A percentile compares a stretch with the other conserved stretches of the same genome.
Conservation (phyloP, 2,797 vertebrate genomes). For the Corythornis leucogaster region DNA sequence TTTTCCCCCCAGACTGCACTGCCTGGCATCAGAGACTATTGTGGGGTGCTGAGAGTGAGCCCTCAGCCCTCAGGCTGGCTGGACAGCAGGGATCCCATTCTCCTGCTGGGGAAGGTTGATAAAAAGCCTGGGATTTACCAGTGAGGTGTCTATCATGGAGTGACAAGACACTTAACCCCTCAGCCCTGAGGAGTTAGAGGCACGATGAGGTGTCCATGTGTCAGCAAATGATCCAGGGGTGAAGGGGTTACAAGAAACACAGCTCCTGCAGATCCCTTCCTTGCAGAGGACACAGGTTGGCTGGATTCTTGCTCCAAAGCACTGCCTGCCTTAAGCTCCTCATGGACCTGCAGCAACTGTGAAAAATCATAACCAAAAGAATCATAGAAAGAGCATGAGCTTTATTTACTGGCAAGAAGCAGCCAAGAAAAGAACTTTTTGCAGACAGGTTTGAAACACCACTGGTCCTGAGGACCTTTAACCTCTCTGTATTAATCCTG, state of each 20-base stretch:
- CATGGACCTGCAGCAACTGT: background rate
- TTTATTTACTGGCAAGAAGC: background rate
- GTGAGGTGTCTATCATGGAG: background rate
- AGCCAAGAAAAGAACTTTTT: background rate
- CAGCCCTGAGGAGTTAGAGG: background rate
- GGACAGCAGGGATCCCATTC: background rate
- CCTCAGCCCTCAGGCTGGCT: background rate
- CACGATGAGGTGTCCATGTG: background rate
- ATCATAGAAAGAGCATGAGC: background rate
- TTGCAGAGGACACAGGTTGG: conserved; percentile 3
- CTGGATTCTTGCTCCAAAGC: background rate
- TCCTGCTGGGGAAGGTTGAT: background rate
- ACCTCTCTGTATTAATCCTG: background rate
- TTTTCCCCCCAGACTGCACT: background rate
- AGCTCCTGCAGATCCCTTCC: background rate
- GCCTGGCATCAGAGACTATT: background rate
- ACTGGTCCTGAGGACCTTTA: background rate
- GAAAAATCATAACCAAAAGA: background rate
- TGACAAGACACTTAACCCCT: conserved; percentile 48
- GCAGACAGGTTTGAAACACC: background rate
- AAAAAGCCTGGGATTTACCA: background rate
- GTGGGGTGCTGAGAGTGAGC: background rate
- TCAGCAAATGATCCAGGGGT: conserved; percentile 25
- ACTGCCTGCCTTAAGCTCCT: background rate
- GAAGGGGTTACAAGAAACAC: conserved; percentile 12